Evolutionary conservation across 2,113 vertebrate genomes (phyloP).

Genomic region (Tursiops truncatus): DNA sequence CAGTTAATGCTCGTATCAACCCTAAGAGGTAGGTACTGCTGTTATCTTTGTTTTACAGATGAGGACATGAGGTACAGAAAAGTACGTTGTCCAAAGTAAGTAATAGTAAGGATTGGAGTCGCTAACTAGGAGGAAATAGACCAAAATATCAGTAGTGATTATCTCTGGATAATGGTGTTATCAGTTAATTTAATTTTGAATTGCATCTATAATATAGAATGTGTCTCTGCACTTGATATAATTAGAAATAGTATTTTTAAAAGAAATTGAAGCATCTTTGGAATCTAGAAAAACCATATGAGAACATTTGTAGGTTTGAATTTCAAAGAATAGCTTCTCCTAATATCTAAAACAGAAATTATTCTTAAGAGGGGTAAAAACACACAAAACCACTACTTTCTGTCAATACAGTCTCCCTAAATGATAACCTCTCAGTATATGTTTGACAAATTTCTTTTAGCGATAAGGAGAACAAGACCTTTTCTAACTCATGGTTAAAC

Average conservation of each 20-base stretch:
- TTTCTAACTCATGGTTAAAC: not conserved
- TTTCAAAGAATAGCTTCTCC: slow-evolving; percentile 29
- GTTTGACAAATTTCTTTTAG: slow-evolving; percentile 8
- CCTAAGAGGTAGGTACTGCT: not conserved
- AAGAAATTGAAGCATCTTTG: slow-evolving; percentile 17
- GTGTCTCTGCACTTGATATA: not conserved
- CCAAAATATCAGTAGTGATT: not conserved
- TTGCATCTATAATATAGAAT: not conserved
- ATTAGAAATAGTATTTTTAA: slow-evolving; percentile 12
- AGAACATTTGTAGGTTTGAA: slow-evolving; percentile 29
- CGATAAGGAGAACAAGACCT: not conserved
- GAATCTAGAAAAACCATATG: slow-evolving; percentile 17
- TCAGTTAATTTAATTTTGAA: not conserved
- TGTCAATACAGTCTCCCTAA: not conserved
- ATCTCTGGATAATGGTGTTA: not conserved
- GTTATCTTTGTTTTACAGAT: not conserved
- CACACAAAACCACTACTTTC: not conserved
- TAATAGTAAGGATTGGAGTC: not conserved
- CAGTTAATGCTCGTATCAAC: not conserved
- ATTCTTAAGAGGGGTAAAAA: not conserved
- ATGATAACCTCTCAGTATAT: not conserved
- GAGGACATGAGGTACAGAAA: not conserved
- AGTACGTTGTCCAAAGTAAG: not conserved
- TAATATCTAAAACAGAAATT: slow-evolving; percentile 30
- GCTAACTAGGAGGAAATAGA: not conserved